Base-by-base conservation (phyloP, 2,797 vertebrate genomes). In the Pseudochaenichthys georgianus region DNA sequence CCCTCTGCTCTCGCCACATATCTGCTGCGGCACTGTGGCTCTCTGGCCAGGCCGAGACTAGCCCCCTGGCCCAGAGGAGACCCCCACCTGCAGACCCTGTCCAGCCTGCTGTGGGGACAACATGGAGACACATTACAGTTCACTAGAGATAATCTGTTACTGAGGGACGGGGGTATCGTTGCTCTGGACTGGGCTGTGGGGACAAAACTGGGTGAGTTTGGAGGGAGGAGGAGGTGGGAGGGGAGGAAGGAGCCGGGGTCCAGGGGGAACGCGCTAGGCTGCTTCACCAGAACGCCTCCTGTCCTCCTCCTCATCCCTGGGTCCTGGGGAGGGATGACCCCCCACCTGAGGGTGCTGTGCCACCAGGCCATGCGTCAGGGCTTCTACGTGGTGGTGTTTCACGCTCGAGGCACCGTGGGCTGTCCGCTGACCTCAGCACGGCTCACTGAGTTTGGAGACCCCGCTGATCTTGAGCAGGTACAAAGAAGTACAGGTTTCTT, bases 171-270 rank as follows among this genome's bases (percentile, higher is more conserved):
- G 0, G 96, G 96, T 0, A 72, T 97, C 17, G 91, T 97, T 17
- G 96, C 96, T 34, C 88, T 98, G 89, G 97, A 98, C 87, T 98
- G 96, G 97, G 94, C 95, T 3, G 82, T 94, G 48, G 93, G 94
- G 45, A 87, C 91, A 0, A 78, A 71, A 13, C 62, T 53, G 52
- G 77, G 50, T 54, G 92, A 85, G 38, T 82, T 82, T 11, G 85
- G 70, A 0, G 21, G 31, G 15, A 89, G 53, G 73, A 89, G 43
- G 71, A 88, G 78, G 70, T 89, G 91, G 55, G 92, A 92, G 0
- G 57, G 60, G 11, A 86, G 45, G 59, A 88, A 38, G 54, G 83
- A 91, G 55, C 70, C 86, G 70, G 83, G 79, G 45, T 48, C 68
- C 3, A 87, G 73, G 57, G 81, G 89, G 48, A 92, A 76, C 70